Evolutionary conservation across 1,140 invertebrate genomes (phyloP), one percentile per base, ranked within the genome.

Genomic region (Anoplolepis gracilipes): DNA sequence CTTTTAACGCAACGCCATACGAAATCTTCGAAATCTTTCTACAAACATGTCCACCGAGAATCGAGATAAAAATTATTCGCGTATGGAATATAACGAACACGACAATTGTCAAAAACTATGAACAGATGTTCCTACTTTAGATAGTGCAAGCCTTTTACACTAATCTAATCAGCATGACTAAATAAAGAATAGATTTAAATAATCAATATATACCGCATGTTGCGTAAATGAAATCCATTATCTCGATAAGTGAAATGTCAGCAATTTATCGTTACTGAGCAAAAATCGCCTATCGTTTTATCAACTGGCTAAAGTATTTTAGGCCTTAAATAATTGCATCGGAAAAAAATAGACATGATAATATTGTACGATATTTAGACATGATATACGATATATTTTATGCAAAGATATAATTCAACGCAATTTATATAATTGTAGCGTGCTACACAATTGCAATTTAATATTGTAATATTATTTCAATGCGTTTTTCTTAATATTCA

Each of bases 141-240:
- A 94, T 94, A 93, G 93, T 91, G 85, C 88, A 67, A 90, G 89
- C 89, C 92, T 94, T 95, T 95, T 94, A 94, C 86, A 81, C 55
- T 90, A 94, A 94, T 94, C 94, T 94, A 94, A 95, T 95, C 93
- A 89, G 90, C 84, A 92, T 94, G 90, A 91, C 92, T 93, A 92
- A 94, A 94, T 93, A 93, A 91, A 89, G 70, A 91, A 93, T 93
- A 92, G 87, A 91, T 93, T 91, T 91, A 92, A n/a, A 92, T 89
- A 92, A 92, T 93, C 90, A 90, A 94, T 92, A 92, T 72, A 88
- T 89, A 55, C 69, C 78, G 79, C 85, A 75, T 90, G 90, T 91
- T 82, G 75, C 82, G 85, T 84, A 90, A 92, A 92, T 89, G 70
- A 88, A 90, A 59, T 73, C 42, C 53, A 57, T 65, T 73, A 82